Evolutionary conservation across 2,797 vertebrate species (phyloP).

Genomic region (Microcaecilia unicolor): DNA sequence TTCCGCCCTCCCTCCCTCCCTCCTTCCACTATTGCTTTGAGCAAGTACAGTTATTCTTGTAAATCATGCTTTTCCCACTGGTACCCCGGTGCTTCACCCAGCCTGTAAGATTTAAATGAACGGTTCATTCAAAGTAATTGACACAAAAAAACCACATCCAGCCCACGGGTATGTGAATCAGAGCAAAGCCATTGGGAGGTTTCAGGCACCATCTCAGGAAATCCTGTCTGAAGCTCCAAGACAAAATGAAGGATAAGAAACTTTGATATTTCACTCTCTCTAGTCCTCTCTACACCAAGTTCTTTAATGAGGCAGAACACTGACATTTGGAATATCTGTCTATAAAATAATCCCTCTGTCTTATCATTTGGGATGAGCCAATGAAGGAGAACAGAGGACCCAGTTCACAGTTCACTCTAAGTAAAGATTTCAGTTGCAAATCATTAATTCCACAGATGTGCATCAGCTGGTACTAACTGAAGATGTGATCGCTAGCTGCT

Average conservation of each 20-base stretch:
- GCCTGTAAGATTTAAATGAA: constrained; percentile 44
- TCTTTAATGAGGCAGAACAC: constrained; percentile 55
- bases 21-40: too few relatives aligned
- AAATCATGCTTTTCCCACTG: constrained; percentile 30
- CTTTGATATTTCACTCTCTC: not conserved
- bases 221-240: constrained; percentile 15
- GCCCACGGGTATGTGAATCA: constrained; percentile 28
- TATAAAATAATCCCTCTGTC: constrained; percentile 54
- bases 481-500: too few relatives aligned
- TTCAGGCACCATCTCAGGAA: too few relatives aligned
- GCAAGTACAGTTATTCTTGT: too few relatives aligned
- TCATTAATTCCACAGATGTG: constrained; percentile 9
- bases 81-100: constrained; percentile 21
- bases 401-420: constrained; percentile 8
- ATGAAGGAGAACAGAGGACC: too few relatives aligned
- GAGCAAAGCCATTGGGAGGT: too few relatives aligned
- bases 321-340: constrained; percentile 45
- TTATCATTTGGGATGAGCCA: constrained; percentile 49
- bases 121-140: constrained; percentile 37
- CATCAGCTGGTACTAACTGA: not conserved
- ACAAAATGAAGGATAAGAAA: not conserved
- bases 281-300: constrained; percentile 3
- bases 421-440: constrained; percentile 12
- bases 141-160: constrained; percentile 37
- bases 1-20: too few relatives aligned